These are phyloP conservation scores for Agonopterix arenella DNA, from an alignment of 2,888 invertebrate species.

Conservation along the genomic window DNA sequence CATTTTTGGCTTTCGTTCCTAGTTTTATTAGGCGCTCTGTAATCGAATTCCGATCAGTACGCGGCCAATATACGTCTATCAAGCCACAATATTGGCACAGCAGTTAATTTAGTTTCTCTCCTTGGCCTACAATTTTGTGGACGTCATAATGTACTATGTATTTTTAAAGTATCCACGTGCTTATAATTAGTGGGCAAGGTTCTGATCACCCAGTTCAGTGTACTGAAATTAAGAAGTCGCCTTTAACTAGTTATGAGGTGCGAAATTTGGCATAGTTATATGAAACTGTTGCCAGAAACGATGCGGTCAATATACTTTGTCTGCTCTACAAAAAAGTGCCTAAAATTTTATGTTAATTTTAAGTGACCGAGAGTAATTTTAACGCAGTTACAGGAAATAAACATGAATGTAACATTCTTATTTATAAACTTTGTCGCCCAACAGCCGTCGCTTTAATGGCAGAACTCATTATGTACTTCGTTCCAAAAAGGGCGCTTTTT, in stretches of 20 bases:
- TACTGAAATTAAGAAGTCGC: slow-evolving; percentile 10
- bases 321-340: not conserved
- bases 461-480: slow-evolving; percentile 15
- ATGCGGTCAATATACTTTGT: slow-evolving; percentile 1
- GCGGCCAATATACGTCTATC: slow-evolving; percentile 8
- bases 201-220: slow-evolving; percentile 35
- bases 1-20: not conserved
- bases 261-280: slow-evolving; percentile 41
- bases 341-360: no score
- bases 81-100: slow-evolving; percentile 22
- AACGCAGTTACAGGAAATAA: not conserved
- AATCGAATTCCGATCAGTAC: slow-evolving; percentile 21
- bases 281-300: slow-evolving; percentile 3
- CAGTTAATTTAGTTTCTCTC: slow-evolving; percentile 29
- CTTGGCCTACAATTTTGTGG: slow-evolving; percentile 42
- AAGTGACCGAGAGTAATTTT: not conserved
- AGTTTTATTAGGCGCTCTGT: not conserved
- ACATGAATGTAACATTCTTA: not conserved
- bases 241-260: slow-evolving; percentile 21
- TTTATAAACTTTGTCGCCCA: slow-evolving; percentile 7
- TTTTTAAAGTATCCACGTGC: slow-evolving; percentile 28
- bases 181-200: slow-evolving; percentile 17
- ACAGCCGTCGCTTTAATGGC: slow-evolving; percentile 11
- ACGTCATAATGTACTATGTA: slow-evolving; percentile 22
- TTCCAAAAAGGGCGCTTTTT: slow-evolving; percentile 15